Percentiles rank a stretch among this genome's conserved stretches.
phyloP scores from a whole-genome alignment of 2,888 invertebrate species.

The Drosophila subsilvestris region DNA sequence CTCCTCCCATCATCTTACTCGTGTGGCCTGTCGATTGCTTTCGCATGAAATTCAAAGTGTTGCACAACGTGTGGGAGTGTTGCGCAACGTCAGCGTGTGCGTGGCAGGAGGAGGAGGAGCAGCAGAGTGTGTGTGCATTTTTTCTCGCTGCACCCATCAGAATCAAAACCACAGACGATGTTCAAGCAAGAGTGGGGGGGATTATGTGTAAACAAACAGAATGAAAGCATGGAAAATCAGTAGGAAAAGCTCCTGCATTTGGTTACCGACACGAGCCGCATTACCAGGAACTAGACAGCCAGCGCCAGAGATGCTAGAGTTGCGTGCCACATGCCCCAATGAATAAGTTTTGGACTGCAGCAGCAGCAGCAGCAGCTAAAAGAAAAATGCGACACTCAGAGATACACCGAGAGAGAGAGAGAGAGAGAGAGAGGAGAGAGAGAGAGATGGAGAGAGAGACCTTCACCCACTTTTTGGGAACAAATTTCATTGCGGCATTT shows the following conservation, averaged over 20 bases:
- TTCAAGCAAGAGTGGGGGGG: background rate
- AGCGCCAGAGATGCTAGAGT: background rate
- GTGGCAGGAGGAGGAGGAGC: background rate
- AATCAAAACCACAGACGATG: background rate
- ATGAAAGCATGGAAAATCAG: background rate
- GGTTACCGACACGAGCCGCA: background rate
- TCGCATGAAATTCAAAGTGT: background rate
- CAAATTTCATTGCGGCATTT: conserved; percentile 61
- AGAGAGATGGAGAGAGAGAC: conserved; percentile 39
- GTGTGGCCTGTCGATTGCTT: background rate
- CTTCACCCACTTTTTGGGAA: conserved; percentile 71
- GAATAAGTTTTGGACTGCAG: conserved; percentile 8
- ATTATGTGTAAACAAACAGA: background rate
- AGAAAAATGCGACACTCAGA: conserved; percentile 20
- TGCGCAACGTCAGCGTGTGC: background rate
- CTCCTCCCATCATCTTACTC: background rate
- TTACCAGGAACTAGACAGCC: background rate
- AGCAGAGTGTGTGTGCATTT: background rate
- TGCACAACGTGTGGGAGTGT: background rate
- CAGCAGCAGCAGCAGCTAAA: conserved; percentile 11
- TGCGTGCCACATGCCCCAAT: background rate
- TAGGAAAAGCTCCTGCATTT: background rate
- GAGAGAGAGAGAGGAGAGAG: background rate
- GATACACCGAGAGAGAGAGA: conserved; percentile 1
- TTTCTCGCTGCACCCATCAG: background rate